These are phyloP conservation scores for Diarsia dahlii DNA, from an alignment of 2,888 invertebrate species.

Conservation along the genomic window DNA sequence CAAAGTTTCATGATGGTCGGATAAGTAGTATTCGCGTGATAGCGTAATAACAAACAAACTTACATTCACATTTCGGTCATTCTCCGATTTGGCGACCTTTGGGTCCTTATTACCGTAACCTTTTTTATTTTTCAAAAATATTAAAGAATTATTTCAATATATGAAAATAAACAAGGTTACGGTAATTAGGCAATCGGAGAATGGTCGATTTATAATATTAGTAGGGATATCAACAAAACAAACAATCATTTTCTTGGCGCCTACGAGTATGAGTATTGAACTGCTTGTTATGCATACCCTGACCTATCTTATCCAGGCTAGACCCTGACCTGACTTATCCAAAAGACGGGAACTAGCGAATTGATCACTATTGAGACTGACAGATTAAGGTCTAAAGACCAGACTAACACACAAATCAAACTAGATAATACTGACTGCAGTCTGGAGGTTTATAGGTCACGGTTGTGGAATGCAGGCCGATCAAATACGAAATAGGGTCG, in stretches of 20 bases:
- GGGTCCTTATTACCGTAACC: no score
- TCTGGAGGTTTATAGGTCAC: conserved; percentile 4
- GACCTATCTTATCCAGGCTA: conserved; percentile 1
- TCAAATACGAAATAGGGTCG: not conserved
- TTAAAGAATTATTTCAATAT: no score
- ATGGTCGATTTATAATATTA: no score
- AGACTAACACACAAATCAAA: conserved; percentile 15
- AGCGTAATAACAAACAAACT: no score
- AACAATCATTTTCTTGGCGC: not conserved
- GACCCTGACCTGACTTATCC: conserved; percentile 10
- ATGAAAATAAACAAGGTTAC: no score
- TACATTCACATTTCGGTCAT: no score
- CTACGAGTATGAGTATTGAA: not conserved
- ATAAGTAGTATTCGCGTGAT: no score
- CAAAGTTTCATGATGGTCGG: no score
- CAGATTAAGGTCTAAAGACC: conserved; percentile 36
- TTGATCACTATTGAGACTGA: conserved; percentile 50
- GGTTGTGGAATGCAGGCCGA: not conserved
- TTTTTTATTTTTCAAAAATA: no score
- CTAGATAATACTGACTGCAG: conserved; percentile 8
- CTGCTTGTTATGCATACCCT: not conserved
- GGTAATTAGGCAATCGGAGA: no score
- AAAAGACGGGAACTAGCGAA: conserved; percentile 14
- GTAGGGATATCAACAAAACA: not conserved
- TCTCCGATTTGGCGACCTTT: no score